Percentiles rank a stretch among this genome's conserved stretches.
Evolutionary conservation across 2,113 vertebrate genomes (phyloP).

Genomic region (Hiodon alosoides): DNA sequence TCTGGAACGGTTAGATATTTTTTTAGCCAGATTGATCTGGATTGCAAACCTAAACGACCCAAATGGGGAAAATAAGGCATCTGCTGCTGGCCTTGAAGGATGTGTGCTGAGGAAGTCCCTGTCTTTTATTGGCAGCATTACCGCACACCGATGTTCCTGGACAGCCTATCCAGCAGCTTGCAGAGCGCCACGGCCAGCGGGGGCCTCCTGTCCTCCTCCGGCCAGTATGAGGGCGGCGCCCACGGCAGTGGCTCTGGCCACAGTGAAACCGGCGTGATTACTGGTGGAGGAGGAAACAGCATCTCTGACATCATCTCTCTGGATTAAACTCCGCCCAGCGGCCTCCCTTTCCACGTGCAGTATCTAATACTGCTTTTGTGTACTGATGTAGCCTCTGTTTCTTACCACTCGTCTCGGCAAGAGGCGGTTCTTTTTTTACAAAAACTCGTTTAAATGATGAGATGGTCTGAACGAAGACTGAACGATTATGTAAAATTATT

Average conservation of each 20-base stretch:
- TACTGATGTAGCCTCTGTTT: constrained; percentile 14
- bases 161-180: constrained; percentile 82
- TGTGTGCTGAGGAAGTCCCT: not conserved
- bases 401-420: not conserved
- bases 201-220: constrained; percentile 69
- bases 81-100: not conserved
- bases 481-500: constrained; percentile 7
- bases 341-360: constrained; percentile 20
- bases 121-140: constrained; percentile 69
- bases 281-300: constrained; percentile 57
- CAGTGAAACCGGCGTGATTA: constrained; percentile 70
- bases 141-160: constrained; percentile 92
- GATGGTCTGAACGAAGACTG: not conserved
- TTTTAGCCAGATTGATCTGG: too few relatives aligned
- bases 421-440: constrained; percentile 6
- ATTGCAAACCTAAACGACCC: constrained; percentile 42
- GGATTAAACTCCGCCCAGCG: constrained; percentile 60
- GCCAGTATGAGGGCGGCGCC: constrained; percentile 62
- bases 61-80: constrained; percentile 54
- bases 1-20: too few relatives aligned
- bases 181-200: constrained; percentile 73
- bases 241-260: constrained; percentile 66
- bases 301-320: constrained; percentile 88
- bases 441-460: constrained; percentile 16
- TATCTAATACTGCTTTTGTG: constrained; percentile 10